Base-by-base conservation (phyloP, 2,113 vertebrate genomes). In the Buteo buteo region DNA sequence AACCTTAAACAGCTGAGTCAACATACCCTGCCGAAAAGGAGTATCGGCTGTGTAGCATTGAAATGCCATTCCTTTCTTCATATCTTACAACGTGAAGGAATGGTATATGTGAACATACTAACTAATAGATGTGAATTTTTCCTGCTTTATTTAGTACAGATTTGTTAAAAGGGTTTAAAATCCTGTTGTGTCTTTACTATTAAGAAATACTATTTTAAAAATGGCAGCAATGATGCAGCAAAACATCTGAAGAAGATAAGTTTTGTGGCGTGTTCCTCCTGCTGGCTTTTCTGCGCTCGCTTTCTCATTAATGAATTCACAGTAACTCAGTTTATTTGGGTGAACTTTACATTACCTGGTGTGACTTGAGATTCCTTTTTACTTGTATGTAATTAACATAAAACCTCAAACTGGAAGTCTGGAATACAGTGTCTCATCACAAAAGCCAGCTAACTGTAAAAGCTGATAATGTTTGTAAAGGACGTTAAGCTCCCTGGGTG, bases 381-480 rank as follows among this genome's bases (percentile, higher is more conserved):
- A 36, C 86, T 92, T 93, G 40, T 76, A 26, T 62, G 50, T 79
- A 82, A 87, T 92, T 72, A 96, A 69, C 66, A 82, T 86, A 84
- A 95, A 88, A 82, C 28, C 45, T 91, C 42, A 70, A 65, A 70
- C 78, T 94, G 72, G 31, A 86, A 80, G 66, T 85, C 72, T 93
- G 47, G 71, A 93, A 6, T 78, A 58, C 32, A 71, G 82, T 79
- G 82, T 82, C 93, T 93, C 54, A 36, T 78, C 82, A 83, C 84
- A 94, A 93, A 91, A 96, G 78, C 36, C 58, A 77, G n/a, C 81
- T 96, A 82, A 84, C 88, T 94, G 90, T 94, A 89, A 87, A 85
- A 95, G 83, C 91, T 77, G 92, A 89, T 96, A 62, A 87, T 93
- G 66, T 93, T 91, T 93, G 86, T 90, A 93, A 91, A 82, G 91